Evolutionary conservation across 2,888 invertebrate species (phyloP), one percentile per base, ranked within the genome.

Genomic region (Imbricaverruca yamaguchii): DNA sequence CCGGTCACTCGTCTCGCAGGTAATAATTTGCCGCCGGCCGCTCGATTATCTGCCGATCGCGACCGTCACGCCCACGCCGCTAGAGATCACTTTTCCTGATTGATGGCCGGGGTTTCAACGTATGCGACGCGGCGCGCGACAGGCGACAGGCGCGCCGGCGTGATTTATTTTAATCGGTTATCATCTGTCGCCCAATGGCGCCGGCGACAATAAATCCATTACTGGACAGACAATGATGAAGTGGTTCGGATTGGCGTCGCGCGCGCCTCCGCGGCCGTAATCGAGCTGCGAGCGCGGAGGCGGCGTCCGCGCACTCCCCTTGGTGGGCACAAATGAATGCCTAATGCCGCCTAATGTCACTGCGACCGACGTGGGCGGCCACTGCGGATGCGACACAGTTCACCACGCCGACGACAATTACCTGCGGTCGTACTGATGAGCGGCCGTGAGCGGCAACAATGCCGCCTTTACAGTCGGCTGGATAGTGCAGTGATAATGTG

Each of bases 161-260:
- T 55, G 74, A 74, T 74, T 74, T 55, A 74, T 74, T 74, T 74
- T 74, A 74, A 74, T 74, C 74, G 74, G 74, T 74, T 74, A 74
- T 74, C 74, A 74, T 74, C 55, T 18, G 74, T 11, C 53, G 55
- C 15, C 55, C 55, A 74, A 74, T 74, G 10, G 74, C 15, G 18
- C 10, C 74, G 53, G 55, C 74, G 55, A 74, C 74, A 74, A 74
- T 74, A 74, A 74, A 74, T 74, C 53, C 74, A 74, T 74, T 74
- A 74, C 53, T 23, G 53, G 53, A 74, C 8, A 74, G 74, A 74
- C 74, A 74, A 74, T 74, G 74, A 74, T 74, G 55, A 21, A 74
- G 74, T 74, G 74, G 13, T 15, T 13, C 53, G 55, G 55, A 55
- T 53, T 74, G 55, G 12, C 21, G 74, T 21, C 9, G 53, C 53